Evolutionary conservation across 2,113 vertebrate species (phyloP), one percentile per base, ranked within the genome.

Genomic region (Pogona vitticeps): DNA sequence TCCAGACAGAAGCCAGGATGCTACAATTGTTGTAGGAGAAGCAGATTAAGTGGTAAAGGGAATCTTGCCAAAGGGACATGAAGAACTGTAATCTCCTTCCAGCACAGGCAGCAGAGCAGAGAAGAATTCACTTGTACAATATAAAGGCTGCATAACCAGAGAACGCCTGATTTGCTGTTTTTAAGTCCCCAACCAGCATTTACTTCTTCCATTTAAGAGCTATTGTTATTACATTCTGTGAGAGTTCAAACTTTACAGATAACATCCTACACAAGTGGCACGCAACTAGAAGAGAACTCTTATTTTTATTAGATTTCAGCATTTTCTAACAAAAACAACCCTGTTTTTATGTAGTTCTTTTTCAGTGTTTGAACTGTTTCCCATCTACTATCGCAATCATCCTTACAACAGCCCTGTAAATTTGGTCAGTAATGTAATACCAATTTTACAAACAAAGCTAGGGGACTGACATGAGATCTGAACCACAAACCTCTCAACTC

Each of bases 191-290:
- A 84, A 80, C 15, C 59, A 75, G 59, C 36, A 56, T 31, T 42
- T 76, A 36, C 73, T 58, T 58, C 72, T 84, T 42, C 21, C 38
- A 15, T 71, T 82, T 77, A 33, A 78, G 28, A 46, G 10, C 52
- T 46, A 40, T n/a, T 38, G 26, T 80, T 84, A 87, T 75, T 15
- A 0, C n/a, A 42, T 82, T 83, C 33, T 75, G 65, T 36, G 65
- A 82, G 63, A 33, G 52, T 40, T 42, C 2, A 61, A 77, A 80
- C 87, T 89, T 90, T 1, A 73, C 42, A 0, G 31, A 42, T 89
- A 93, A 88, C 82, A 89, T 86, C 85, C 92, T 90, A 91, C 59
- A 88, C 76, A 67, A 42, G 33, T 77, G 33, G 21, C 90, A 88
- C 52, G 28, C 17, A 76, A 21, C 92, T 7, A 0, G 79, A 89